phyloP scores from a whole-genome alignment of 2,888 invertebrate genomes.

The Eumacrocentrus americanus region DNA sequence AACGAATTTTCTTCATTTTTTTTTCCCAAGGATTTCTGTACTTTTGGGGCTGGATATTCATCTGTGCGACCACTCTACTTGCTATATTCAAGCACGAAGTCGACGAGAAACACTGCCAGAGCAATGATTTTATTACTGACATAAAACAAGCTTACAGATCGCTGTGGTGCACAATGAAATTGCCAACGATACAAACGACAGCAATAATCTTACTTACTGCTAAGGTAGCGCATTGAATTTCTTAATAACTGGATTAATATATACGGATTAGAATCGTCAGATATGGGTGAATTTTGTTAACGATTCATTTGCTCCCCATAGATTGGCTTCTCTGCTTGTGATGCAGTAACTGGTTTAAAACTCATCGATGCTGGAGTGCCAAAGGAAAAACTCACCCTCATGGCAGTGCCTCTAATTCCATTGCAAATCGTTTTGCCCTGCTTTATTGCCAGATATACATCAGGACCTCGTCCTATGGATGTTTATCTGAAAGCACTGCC shows the following conservation, averaged over 20 bases:
- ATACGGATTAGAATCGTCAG: not conserved
- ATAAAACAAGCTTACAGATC: conserved; percentile 80
- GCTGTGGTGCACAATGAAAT: conserved; percentile 80
- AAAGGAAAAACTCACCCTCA: conserved; percentile 89
- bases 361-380: conserved; percentile 96
- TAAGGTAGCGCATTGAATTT: too few species aligned
- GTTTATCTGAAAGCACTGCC: conserved; percentile 90
- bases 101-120: conserved; percentile 56
- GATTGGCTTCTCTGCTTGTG: conserved; percentile 95
- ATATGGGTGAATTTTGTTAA: conserved; percentile 7
- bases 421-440: conserved; percentile 92
- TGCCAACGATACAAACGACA: conserved; percentile 81
- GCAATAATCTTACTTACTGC: conserved; percentile 84
- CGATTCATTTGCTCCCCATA: conserved; percentile 59
- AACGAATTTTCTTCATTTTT: conserved; percentile 22
- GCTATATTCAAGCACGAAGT: conserved; percentile 86
- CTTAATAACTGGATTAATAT: too few species aligned
- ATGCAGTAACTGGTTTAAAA: conserved; percentile 93
- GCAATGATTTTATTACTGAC: conserved; percentile 61
- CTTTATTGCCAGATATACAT: conserved; percentile 80
- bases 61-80: conserved; percentile 87
- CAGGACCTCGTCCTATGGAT: conserved; percentile 87
- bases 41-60: conserved; percentile 94
- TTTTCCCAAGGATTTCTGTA: conserved; percentile 78
- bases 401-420: conserved; percentile 93